phyloP scores from a whole-genome alignment of 2,113 vertebrate genomes.

The Cranoglanis bouderius region DNA sequence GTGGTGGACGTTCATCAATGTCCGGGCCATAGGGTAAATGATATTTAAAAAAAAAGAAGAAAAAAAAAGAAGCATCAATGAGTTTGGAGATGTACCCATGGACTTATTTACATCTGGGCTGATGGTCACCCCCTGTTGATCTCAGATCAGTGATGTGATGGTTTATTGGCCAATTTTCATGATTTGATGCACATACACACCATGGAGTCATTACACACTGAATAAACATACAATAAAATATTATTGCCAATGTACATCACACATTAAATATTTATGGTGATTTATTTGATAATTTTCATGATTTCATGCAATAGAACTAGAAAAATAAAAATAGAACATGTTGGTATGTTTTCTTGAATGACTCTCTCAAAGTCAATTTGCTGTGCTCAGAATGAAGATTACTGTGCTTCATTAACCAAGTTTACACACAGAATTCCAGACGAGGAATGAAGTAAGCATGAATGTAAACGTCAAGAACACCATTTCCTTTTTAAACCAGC shows the following conservation, averaged over 20 bases:
- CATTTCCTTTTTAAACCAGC: background rate
- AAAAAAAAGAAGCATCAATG: too few species aligned
- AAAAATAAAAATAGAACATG: background rate
- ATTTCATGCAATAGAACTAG: too few species aligned
- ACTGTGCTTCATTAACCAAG: background rate
- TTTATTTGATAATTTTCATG: background rate
- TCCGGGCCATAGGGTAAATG: background rate
- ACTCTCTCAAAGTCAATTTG: background rate
- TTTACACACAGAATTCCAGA: background rate
- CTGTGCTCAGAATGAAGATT: background rate
- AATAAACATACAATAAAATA: background rate
- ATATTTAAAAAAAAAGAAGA: too few species aligned
- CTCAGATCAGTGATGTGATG: background rate
- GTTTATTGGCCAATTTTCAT: background rate
- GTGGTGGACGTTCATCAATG: background rate
- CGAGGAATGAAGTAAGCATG: background rate
- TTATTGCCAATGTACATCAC: background rate
- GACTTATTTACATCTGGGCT: too few species aligned
- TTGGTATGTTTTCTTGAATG: background rate
- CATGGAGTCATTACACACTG: background rate
- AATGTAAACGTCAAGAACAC: background rate
- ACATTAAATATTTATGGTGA: background rate
- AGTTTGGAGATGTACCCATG: too few species aligned
- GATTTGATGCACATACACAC: too few species aligned
- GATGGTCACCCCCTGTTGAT: background rate